These are phyloP conservation scores for Electrophaes corylata DNA, from an alignment of 2,888 invertebrate species.

Conservation along the genomic window DNA sequence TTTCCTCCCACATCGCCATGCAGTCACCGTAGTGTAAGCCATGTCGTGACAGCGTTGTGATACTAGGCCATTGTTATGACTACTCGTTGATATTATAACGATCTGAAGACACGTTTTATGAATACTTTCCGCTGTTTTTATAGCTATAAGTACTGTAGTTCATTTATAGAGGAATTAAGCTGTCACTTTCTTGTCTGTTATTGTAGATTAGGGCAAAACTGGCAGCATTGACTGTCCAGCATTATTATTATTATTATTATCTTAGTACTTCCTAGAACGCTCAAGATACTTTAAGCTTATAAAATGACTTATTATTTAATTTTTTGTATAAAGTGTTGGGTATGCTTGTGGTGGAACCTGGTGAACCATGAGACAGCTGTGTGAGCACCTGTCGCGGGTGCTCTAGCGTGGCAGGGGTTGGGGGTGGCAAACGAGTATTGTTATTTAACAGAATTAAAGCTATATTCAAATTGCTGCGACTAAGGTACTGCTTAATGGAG, in stretches of 20 bases:
- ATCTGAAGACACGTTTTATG: conserved; percentile 6
- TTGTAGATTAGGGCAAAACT: too few relatives aligned
- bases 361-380: conserved; percentile 17
- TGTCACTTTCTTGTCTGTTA: too few relatives aligned
- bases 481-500: too few relatives aligned
- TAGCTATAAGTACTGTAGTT: neutral
- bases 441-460: neutral
- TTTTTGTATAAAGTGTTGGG: neutral
- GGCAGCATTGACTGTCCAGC: too few relatives aligned
- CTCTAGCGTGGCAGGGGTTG: conserved; percentile 15
- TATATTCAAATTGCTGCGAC: too few relatives aligned
- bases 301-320: too few relatives aligned
- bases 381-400: conserved; percentile 10
- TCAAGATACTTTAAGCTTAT: too few relatives aligned
- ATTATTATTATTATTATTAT: too few relatives aligned
- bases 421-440: conserved; percentile 7
- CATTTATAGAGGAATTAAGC: too few relatives aligned
- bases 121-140: conserved; percentile 8
- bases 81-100: neutral
- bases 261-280: too few relatives aligned
- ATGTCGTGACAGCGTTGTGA: conserved; percentile 15
- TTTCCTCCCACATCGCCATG: conserved; percentile 11
- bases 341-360: neutral
- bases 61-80: conserved; percentile 28
- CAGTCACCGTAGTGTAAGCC: conserved; percentile 16